Base-by-base conservation (phyloP, 2,113 vertebrate genomes). In the Charadrius vociferus region DNA sequence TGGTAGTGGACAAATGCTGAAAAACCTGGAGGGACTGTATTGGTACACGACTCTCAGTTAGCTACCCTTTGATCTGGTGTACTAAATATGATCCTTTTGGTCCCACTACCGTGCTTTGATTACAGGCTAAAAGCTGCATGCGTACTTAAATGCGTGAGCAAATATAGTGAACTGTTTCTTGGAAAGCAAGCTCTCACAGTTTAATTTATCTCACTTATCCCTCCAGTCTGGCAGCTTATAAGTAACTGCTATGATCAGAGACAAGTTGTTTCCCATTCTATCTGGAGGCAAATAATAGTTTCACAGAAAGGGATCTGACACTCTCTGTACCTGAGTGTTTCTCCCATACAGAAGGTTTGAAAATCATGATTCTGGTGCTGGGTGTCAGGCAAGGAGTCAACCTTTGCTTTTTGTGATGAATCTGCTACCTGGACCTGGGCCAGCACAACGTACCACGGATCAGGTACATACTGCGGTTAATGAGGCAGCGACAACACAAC, bases 161-260 rank as follows among this genome's bases (percentile, higher is more conserved):
- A 97, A 97, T 88, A 91, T 16, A 97, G 92, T 68, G 93, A 97
- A 59, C 95, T 79, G 93, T 92, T 94, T 97, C 93, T 95, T 96
- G 92, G 95, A 97, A 96, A 95, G 93, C 52, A 0, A 93, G 85
- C 45, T 82, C 94, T 97, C 93, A 29, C 93, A 32, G 88, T 95
- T 98, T 97, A 95, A 97, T 97, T 98, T 96, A 88, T 97, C 96
- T 98, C 96, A 97, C 96, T 97, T 97, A 96, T 74, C 96, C 95
- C 93, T 97, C 94, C 89, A 95, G 96, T 94, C 97, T 96, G 89
- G 94, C 96, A 97, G 95, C 93, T 97, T 95, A 88, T 97, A 96
- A 97, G 95, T 97, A 96, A 97, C 96, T 96, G 90, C 95, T 94
- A 89, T 96, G 96, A 97, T 97, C 96, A 97, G 86, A 97, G 95